Conservation (phyloP, 2,113 vertebrate genomes). For the Nannospalax galili region DNA sequence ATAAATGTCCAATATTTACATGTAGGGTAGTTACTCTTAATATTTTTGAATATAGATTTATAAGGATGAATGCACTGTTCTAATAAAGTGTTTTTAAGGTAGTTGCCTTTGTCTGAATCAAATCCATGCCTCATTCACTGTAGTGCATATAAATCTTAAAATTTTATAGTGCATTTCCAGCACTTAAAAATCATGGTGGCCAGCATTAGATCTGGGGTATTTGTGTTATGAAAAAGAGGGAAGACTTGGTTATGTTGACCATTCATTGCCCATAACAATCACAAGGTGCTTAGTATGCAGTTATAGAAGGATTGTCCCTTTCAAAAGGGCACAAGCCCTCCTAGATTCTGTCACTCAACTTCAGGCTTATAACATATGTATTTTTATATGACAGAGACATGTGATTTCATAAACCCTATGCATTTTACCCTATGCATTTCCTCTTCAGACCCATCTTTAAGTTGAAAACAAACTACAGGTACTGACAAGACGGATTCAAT, state of each 20-base stretch:
- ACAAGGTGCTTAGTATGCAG: background rate
- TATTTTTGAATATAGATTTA: background rate
- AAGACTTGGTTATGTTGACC: background rate
- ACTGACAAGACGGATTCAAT: background rate
- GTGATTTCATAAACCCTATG: background rate
- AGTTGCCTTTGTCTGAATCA: background rate
- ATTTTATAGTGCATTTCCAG: background rate
- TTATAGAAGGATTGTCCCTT: background rate
- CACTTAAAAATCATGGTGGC: background rate
- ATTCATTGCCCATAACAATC: background rate
- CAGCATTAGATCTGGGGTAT: background rate
- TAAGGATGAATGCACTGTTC: background rate
- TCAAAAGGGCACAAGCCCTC: accelerated
- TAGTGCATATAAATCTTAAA: background rate
- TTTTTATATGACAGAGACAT: background rate
- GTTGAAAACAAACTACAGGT: background rate
- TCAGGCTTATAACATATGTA: accelerated
- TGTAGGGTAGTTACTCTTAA: background rate
- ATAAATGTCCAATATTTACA: background rate
- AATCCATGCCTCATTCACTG: accelerated
- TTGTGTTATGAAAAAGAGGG: background rate
- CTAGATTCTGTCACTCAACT: accelerated
- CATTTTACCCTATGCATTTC: background rate
- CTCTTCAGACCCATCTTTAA: background rate
- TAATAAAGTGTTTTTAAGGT: background rate